Conservation (phyloP, 2,888 invertebrate genomes). For the Hyppa rectilinea region DNA sequence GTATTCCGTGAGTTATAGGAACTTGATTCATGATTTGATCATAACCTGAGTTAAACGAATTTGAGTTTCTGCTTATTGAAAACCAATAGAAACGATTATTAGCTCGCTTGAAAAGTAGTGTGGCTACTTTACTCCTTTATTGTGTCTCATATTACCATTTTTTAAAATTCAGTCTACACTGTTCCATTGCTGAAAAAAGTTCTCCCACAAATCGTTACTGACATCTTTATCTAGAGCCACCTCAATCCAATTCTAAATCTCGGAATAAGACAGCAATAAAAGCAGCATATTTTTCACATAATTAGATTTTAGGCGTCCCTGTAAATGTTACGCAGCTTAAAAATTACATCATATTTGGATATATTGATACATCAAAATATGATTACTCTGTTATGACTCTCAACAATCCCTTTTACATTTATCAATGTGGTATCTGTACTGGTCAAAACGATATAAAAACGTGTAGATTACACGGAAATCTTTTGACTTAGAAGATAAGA, state of each 20-base stretch:
- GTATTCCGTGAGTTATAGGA: not conserved
- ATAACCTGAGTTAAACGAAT: not conserved
- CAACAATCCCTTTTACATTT: slow-evolving; percentile 13
- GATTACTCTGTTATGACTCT: not conserved
- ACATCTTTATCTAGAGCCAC: no score
- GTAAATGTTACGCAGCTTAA: not conserved
- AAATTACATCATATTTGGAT: not conserved
- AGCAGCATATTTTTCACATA: not conserved
- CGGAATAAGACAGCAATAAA: not conserved
- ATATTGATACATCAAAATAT: not conserved
- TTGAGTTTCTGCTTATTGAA: not conserved
- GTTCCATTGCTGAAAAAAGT: no score
- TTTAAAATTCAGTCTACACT: no score
- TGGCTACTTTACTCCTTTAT: no score
- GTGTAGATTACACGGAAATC: slow-evolving; percentile 39
- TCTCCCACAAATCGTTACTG: no score
- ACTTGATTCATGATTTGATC: not conserved
- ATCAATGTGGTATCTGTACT: slow-evolving; percentile 38
- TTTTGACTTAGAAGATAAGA: slow-evolving; percentile 30
- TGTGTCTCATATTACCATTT: no score
- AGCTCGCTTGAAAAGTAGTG: not conserved
- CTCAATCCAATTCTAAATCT: no score
- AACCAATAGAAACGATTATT: not conserved
- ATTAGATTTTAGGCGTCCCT: not conserved
- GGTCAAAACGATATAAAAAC: slow-evolving; percentile 21